Evolutionary conservation across 1,140 invertebrate genomes (phyloP).

Genomic region (Zaprionus tsacasi): DNA sequence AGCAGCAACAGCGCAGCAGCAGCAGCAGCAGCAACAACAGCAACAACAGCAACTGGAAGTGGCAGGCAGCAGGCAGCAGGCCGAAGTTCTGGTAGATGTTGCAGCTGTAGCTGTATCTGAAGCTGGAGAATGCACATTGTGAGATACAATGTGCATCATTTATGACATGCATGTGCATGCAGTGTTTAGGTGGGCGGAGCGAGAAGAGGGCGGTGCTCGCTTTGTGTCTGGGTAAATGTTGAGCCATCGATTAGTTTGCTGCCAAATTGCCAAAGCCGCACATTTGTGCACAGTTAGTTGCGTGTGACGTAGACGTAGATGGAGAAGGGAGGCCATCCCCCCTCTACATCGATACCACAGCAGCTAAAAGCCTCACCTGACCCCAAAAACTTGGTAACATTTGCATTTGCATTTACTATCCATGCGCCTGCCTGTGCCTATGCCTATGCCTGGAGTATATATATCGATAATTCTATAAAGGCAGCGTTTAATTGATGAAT

Average conservation of each 20-base stretch:
- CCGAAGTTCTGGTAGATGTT: not conserved
- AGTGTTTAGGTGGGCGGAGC: constrained; percentile 14
- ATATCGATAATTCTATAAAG: constrained; percentile 64
- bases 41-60: constrained; percentile 3
- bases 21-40: not conserved
- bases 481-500: constrained; percentile 75
- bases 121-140: constrained; percentile 41
- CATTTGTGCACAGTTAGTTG: constrained; percentile 35
- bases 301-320: not conserved
- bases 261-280: constrained; percentile 71
- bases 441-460: constrained; percentile 19
- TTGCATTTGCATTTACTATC: constrained; percentile 54
- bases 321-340: not conserved
- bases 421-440: not conserved
- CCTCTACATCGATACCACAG: not conserved
- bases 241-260: constrained; percentile 78
- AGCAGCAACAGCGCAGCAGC: not conserved
- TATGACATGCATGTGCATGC: constrained; percentile 57
- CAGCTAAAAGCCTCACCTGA: constrained; percentile 53
- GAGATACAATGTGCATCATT: constrained; percentile 74
- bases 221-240: constrained; percentile 79
- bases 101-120: constrained; percentile 3
- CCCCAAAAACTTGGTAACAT: constrained; percentile 46
- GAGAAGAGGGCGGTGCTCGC: constrained; percentile 45
- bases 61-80: constrained; percentile 12